Evolutionary conservation across 2,113 vertebrate genomes (phyloP).

Genomic region (Heterocephalus glaber): DNA sequence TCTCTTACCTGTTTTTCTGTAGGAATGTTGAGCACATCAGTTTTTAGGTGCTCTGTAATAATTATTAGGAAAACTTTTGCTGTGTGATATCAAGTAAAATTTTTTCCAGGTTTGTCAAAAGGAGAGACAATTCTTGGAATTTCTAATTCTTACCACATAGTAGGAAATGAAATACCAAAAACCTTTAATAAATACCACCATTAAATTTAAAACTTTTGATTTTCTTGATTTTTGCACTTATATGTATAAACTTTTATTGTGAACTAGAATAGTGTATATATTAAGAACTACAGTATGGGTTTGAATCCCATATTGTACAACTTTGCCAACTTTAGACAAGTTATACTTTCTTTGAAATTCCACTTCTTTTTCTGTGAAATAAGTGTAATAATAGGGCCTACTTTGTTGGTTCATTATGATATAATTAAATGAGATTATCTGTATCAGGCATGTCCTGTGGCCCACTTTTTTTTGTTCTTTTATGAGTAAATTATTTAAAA

Average conservation of each 20-base stretch:
- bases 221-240: not conserved
- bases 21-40: not conserved
- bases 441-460: not conserved
- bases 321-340: not conserved
- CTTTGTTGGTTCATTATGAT: not conserved
- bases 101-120: not conserved
- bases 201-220: not conserved
- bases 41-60: not conserved
- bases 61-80: not conserved
- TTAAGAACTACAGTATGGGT: not conserved
- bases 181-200: not conserved
- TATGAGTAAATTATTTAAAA: not conserved
- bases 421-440: not conserved
- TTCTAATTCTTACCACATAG: not conserved
- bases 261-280: not conserved
- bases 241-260: not conserved
- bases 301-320: not conserved
- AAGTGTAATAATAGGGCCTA: not conserved
- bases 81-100: not conserved
- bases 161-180: slow-evolving; percentile 12
- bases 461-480: not conserved
- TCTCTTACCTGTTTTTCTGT: not conserved
- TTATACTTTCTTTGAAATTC: slow-evolving; percentile 21
- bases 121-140: slow-evolving; percentile 42
- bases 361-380: not conserved